Evolutionary conservation across 2,113 vertebrate species (phyloP).

Genomic region (Taurulus bubalis): DNA sequence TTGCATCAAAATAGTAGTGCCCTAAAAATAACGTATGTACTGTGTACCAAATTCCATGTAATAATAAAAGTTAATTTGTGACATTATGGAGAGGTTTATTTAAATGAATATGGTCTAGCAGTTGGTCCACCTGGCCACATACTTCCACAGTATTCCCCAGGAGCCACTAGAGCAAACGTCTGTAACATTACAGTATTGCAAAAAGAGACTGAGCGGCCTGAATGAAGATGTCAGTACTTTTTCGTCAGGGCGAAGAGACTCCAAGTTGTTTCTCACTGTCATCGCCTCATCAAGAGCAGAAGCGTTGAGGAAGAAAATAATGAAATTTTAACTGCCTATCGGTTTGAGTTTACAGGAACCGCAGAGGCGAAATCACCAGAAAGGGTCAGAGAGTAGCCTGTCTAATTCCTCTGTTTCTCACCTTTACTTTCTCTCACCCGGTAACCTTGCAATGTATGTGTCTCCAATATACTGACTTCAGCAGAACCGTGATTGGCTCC

Average conservation of each 20-base stretch:
- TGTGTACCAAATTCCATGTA: neutral
- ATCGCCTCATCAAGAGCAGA: neutral
- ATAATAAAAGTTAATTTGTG: neutral
- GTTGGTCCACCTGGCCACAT: conserved; percentile 35
- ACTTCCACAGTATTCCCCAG: conserved; percentile 12
- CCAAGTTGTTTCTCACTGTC: conserved; percentile 16
- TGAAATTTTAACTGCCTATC: conserved; percentile 26
- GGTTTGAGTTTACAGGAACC: conserved; percentile 34
- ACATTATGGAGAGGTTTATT: neutral
- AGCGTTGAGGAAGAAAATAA: conserved; percentile 25
- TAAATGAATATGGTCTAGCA: neutral
- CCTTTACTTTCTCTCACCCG: conserved; percentile 34
- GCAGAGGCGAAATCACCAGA: conserved; percentile 7
- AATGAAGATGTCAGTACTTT: conserved; percentile 38
- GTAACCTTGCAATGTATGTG: conserved; percentile 62
- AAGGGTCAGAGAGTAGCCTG: conserved; percentile 20
- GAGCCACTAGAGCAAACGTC: conserved; percentile 28
- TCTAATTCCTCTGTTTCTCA: conserved; percentile 48
- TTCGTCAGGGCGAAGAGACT: conserved; percentile 13
- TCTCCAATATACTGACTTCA: conserved; percentile 69
- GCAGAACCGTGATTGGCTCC: conserved; percentile 68
- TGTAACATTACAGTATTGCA: conserved; percentile 13
- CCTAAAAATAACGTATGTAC: neutral
- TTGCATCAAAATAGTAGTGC: neutral
- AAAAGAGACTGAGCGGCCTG: conserved; percentile 3